Base-by-base conservation (phyloP, 2,888 invertebrate species). In the Philonicus albiceps region DNA sequence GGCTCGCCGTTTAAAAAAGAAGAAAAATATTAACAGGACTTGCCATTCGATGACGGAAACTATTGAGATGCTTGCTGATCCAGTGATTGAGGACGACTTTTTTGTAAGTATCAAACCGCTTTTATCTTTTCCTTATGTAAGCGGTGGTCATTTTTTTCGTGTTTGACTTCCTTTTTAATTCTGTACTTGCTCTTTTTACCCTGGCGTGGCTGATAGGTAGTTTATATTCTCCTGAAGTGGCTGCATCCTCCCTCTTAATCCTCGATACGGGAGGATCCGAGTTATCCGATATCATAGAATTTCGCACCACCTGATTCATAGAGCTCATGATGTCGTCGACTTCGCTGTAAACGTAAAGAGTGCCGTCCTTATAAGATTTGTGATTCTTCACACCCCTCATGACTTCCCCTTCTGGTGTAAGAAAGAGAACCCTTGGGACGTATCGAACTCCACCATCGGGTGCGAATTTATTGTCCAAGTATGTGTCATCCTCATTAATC, bases 11-110 rank as follows among this genome's bases (percentile, higher is more conserved):
- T 89, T 92, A 19, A 92, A 92, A 88, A 92, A 92, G 89, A 92
- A 92, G 89, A 91, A 91, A 88, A 92, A 92, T 88, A 91, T 90
- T 5, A 92, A 91, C 88, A 90, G 92, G 88, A 90, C 91, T 87
- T 92, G 92, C 88, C 91, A 92, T 86, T 92, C 92, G 81, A 92
- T 92, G 92, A 92, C 92, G 19, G 92, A 92, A 87, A 90, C 92
- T 86, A 92, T 92, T 86, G 92, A 92, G 90, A 91, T 92, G 90
- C 90, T 92, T 13, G 92, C 92, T 86, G 92, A 92, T 91, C 92
- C 92, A n/a, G 92, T 92, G 84, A 91, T 92, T 87, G 92, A 92
- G 89, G 92, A 92, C 89, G 92, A 92, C 88, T 91, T 92, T 89
- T 92, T 92, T 87, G 92, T 92, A 90, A 92, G 92, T 92, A 91